A percentile compares a stretch with the other conserved stretches of the same genome.
Conservation (phyloP, 2,113 vertebrate genomes). For the Brachypteracias leptosomus region DNA sequence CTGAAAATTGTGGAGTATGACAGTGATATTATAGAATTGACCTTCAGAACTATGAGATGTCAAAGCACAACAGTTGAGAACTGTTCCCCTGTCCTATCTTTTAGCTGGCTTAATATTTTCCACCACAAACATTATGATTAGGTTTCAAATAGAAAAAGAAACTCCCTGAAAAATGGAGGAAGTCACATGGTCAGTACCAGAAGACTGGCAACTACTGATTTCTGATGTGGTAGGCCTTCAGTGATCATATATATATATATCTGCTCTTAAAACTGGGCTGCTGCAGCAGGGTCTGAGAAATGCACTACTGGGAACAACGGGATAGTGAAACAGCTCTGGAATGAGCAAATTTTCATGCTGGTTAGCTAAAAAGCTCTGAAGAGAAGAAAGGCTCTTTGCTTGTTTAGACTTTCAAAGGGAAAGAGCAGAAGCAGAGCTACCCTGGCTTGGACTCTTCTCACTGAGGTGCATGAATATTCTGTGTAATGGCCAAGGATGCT, state of each 20-base stretch:
- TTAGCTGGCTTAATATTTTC: neutral
- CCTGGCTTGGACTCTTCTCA: neutral
- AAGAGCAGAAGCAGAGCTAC: neutral
- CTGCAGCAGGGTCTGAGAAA: neutral
- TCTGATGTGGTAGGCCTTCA: neutral
- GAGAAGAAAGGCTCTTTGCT: neutral
- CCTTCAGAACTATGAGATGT: neutral
- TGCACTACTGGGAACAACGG: neutral
- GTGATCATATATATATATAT: neutral
- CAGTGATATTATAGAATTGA: neutral
- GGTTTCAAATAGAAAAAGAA: neutral
- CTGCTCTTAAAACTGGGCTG: neutral
- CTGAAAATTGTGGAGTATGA: neutral
- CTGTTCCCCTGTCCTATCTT: neutral
- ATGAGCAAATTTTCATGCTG: neutral
- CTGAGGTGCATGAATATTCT: neutral
- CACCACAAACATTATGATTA: neutral
- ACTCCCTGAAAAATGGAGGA: neutral
- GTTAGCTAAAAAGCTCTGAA: neutral
- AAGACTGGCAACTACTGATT: neutral
- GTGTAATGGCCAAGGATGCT: neutral
- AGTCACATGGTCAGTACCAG: neutral
- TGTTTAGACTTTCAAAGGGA: neutral
- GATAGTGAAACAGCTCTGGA: neutral
- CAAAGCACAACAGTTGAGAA: neutral